A percentile compares a stretch with the other conserved stretches of the same genome.
These are phyloP conservation scores for Drosophila pachea DNA, from an alignment of 1,140 invertebrate genomes.

Conservation along the genomic window DNA sequence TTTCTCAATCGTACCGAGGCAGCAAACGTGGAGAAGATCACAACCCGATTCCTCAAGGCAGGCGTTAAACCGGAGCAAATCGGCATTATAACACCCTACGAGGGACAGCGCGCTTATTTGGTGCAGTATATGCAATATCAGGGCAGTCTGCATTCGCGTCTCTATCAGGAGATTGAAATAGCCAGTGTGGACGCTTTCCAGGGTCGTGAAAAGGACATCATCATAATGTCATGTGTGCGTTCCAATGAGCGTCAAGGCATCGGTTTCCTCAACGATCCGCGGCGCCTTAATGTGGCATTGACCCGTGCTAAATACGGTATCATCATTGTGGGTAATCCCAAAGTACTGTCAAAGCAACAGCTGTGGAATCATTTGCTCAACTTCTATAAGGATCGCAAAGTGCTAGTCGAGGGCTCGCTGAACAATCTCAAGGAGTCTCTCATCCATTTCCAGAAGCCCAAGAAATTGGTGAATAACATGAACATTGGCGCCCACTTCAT, in stretches of 20 bases:
- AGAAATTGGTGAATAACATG: conserved; percentile 94
- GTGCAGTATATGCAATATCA: conserved; percentile 99
- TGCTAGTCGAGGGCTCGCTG: conserved; percentile 97
- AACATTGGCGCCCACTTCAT: conserved; percentile 98
- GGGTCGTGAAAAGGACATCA: conserved; percentile 98
- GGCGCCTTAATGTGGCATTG: conserved; percentile 97
- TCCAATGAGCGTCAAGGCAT: conserved; percentile 95
- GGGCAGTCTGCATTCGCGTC: conserved; percentile 95
- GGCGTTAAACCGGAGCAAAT: conserved; percentile 99
- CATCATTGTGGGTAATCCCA: conserved; percentile 99
- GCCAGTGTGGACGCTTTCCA: conserved; percentile 99
- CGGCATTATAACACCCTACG: conserved; percentile 99
- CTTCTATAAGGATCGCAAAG: conserved; percentile 98
- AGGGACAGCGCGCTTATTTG: conserved; percentile 98
- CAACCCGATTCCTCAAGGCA: conserved; percentile 94
- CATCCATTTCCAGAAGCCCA: conserved; percentile 98
- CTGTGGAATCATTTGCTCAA: conserved; percentile 99
- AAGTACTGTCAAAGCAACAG: conserved; percentile 98
- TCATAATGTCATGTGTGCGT: conserved; percentile 98
- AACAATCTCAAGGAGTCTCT: conserved; percentile 98
- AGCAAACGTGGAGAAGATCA: conserved; percentile 98
- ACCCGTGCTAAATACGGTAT: conserved; percentile 98
- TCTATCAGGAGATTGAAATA: conserved; percentile 99
- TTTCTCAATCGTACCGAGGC: conserved; percentile 99
- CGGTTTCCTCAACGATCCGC: conserved; percentile 98